Evolutionary conservation across 2,888 invertebrate species (phyloP).

Genomic region (Drepana falcataria): DNA sequence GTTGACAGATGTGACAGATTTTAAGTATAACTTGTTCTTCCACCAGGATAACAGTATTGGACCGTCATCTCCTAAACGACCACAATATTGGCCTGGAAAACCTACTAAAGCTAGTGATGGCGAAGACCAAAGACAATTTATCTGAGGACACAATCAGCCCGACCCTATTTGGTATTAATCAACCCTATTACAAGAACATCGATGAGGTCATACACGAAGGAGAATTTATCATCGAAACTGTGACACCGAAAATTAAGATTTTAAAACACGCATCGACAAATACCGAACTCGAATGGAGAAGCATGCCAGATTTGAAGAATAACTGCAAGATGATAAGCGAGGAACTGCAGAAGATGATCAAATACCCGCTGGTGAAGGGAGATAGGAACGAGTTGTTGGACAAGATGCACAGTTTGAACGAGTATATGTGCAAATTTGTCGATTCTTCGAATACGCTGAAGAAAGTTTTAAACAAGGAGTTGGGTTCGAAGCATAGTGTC

Average conservation of each 20-base stretch:
- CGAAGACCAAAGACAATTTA: slow-evolving; percentile 61
- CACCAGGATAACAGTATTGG: slow-evolving; percentile 64
- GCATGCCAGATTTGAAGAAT: slow-evolving; percentile 41
- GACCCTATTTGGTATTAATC: slow-evolving; percentile 30
- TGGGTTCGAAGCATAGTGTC: slow-evolving; percentile 36
- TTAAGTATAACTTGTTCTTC: not conserved
- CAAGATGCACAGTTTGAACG: slow-evolving; percentile 60
- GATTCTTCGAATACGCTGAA: slow-evolving; percentile 61
- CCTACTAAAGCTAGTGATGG: slow-evolving; percentile 59
- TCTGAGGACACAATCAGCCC: slow-evolving; percentile 26
- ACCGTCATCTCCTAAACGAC: slow-evolving; percentile 60
- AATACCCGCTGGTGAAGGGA: slow-evolving; percentile 25
- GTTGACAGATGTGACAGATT: not conserved
- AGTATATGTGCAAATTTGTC: slow-evolving; percentile 65
- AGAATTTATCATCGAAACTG: slow-evolving; percentile 60
- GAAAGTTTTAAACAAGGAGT: slow-evolving; percentile 51
- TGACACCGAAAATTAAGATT: slow-evolving; percentile 56
- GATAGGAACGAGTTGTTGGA: slow-evolving; percentile 41
- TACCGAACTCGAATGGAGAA: slow-evolving; percentile 47
- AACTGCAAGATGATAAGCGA: slow-evolving; percentile 39
- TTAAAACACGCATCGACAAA: slow-evolving; percentile 52
- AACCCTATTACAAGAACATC: slow-evolving; percentile 49
- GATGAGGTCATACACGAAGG: slow-evolving; percentile 52
- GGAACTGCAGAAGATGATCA: slow-evolving; percentile 47
- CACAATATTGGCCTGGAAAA: slow-evolving; percentile 64